Percentiles rank a stretch among this genome's conserved stretches.
Evolutionary conservation across 2,113 vertebrate species (phyloP).

Genomic region (Gymnocephalus cernua): DNA sequence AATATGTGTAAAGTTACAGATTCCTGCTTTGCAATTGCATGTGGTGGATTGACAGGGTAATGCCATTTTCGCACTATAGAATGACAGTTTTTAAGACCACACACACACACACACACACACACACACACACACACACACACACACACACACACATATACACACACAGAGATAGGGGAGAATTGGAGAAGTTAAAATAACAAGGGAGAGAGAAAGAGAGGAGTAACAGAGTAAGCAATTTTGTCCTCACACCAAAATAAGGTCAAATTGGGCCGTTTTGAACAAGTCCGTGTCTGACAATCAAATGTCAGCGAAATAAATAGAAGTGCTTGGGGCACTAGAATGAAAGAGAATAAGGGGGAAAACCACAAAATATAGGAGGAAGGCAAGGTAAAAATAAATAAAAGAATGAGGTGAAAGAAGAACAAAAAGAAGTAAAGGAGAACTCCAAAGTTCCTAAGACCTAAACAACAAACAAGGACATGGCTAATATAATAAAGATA

Average conservation of each 20-base stretch:
- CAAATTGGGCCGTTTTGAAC: slow-evolving; percentile 26
- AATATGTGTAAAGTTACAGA: not conserved
- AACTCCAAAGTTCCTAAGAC: not conserved
- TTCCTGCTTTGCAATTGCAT: not conserved
- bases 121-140: too few species aligned
- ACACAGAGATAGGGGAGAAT: not conserved
- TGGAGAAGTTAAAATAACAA: slow-evolving; percentile 13
- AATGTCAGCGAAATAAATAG: slow-evolving; percentile 13
- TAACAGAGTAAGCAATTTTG: slow-evolving; percentile 21
- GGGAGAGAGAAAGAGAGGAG: not conserved
- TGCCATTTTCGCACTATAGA: not conserved
- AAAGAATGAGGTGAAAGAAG: not conserved
- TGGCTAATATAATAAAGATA: slow-evolving; percentile 7
- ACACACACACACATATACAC: not conserved
- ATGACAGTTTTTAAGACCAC: not conserved
- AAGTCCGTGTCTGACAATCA: slow-evolving; percentile 25
- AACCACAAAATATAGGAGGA: not conserved
- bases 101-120: too few species aligned
- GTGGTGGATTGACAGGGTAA: not conserved
- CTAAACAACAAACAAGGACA: slow-evolving; percentile 16
- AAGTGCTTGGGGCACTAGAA: not conserved
- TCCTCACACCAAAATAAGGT: slow-evolving; percentile 30
- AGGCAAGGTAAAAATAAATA: not conserved
- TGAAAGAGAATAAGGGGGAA: slow-evolving; percentile 4
- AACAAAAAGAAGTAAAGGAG: not conserved